Percentiles rank a stretch among this genome's conserved stretches.
These are phyloP conservation scores for Danio jaintianensis DNA, from an alignment of 2,797 vertebrate species.

Conservation along the genomic window DNA sequence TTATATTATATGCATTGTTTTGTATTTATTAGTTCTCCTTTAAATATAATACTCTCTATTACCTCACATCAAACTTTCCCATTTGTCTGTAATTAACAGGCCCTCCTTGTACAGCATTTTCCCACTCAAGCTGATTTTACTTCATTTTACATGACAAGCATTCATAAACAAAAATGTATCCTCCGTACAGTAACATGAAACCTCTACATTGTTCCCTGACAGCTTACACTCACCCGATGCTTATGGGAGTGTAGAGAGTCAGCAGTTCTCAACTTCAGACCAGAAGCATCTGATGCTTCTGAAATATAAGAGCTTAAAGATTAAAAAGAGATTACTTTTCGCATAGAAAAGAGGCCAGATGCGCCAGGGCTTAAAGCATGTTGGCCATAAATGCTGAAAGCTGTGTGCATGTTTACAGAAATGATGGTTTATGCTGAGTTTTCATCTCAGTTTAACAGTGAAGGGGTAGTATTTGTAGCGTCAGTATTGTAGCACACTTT, in stretches of 20 bases:
- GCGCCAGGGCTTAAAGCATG: conserved; percentile 24
- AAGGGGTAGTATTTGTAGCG: background rate
- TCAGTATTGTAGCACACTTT: background rate
- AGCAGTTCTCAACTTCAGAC: conserved; percentile 31
- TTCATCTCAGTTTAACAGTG: background rate
- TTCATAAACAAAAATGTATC: conserved; percentile 7
- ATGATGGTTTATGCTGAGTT: background rate
- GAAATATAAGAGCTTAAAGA: conserved; percentile 57
- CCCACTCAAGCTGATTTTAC: background rate
- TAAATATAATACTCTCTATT: background rate
- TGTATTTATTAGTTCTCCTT: background rate
- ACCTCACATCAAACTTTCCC: background rate
- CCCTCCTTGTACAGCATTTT: background rate
- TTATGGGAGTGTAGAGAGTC: conserved; percentile 23
- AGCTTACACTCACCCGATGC: background rate
- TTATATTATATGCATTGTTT: background rate
- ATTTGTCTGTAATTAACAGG: background rate
- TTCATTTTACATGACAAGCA: conserved; percentile 5
- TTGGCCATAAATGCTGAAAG: conserved; percentile 38
- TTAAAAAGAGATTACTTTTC: conserved; percentile 56
- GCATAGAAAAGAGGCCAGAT: conserved; percentile 46
- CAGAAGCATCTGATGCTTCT: conserved; percentile 33
- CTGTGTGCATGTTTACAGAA: conserved; percentile 3
- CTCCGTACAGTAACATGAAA: background rate
- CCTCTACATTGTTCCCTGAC: background rate